These are phyloP conservation scores for Drosophila testacea DNA, from an alignment of 2,888 invertebrate genomes.

Conservation along the genomic window DNA sequence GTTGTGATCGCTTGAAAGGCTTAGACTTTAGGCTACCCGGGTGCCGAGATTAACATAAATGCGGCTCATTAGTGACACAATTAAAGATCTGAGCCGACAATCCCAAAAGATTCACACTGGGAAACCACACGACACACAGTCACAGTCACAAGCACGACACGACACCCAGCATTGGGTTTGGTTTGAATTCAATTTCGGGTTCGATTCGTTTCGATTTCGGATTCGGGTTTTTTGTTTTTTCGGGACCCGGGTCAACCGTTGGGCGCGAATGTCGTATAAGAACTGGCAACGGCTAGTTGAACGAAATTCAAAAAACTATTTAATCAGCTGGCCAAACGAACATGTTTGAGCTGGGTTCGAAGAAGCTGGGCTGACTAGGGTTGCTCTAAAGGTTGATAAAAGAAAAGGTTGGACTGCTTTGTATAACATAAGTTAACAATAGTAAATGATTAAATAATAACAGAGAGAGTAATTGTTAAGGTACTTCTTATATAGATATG, in stretches of 20 bases:
- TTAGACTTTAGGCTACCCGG: constrained; percentile 61
- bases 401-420: too few relatives aligned
- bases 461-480: too few relatives aligned
- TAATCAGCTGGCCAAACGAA: constrained; percentile 53
- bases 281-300: constrained; percentile 62
- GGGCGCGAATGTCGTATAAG: constrained; percentile 69
- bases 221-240: constrained; percentile 19
- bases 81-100: constrained; percentile 66
- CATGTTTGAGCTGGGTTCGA: constrained; percentile 62
- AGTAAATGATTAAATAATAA: too few relatives aligned
- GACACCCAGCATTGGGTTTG: background rate
- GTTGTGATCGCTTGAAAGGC: constrained; percentile 58
- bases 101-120: constrained; percentile 22
- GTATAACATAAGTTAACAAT: too few relatives aligned
- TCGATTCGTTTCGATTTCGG: constrained; percentile 9
- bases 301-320: constrained; percentile 63
- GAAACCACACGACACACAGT: constrained; percentile 4
- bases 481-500: too few relatives aligned
- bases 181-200: constrained; percentile 1
- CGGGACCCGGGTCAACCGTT: constrained; percentile 62
- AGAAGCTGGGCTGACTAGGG: constrained; percentile 46
- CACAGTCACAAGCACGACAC: background rate
- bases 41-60: constrained; percentile 81
- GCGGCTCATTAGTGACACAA: constrained; percentile 81
- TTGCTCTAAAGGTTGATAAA: background rate